Evolutionary conservation across 1,140 invertebrate genomes (phyloP).

Genomic region (Drosophila dunni): DNA sequence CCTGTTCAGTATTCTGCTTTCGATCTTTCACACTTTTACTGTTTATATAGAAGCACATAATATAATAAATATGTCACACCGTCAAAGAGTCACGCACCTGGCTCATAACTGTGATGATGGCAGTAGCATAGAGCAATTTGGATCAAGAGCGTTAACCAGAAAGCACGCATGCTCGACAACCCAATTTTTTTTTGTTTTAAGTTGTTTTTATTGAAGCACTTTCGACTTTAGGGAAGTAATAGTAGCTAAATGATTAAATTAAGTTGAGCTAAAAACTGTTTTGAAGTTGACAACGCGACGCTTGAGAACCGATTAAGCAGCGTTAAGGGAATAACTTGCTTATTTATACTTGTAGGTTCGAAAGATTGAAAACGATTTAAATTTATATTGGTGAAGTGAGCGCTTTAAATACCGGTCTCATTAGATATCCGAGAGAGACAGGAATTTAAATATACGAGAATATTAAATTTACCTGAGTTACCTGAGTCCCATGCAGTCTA

Average conservation of each 20-base stretch:
- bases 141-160: slow-evolving; percentile 59
- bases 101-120: slow-evolving; percentile 72
- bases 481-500: slow-evolving; percentile 2
- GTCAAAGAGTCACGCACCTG: slow-evolving; percentile 69
- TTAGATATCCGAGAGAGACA: slow-evolving; percentile 1
- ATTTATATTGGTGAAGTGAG: neutral
- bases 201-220: slow-evolving; percentile 43
- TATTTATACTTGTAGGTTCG: slow-evolving; percentile 56
- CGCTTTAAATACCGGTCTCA: slow-evolving; percentile 37
- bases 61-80: slow-evolving; percentile 32
- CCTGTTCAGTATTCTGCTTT: slow-evolving; percentile 36
- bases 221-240: slow-evolving; percentile 40
- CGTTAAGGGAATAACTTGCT: slow-evolving; percentile 27
- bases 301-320: slow-evolving; percentile 58
- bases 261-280: slow-evolving; percentile 2
- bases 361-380: neutral
- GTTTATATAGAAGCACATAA: neutral
- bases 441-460: slow-evolving; percentile 6
- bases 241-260: neutral
- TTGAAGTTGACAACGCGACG: slow-evolving; percentile 15
- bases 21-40: slow-evolving; percentile 40
- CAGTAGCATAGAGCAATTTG: slow-evolving; percentile 57
- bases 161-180: slow-evolving; percentile 53
- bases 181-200: slow-evolving; percentile 28
- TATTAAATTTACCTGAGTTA: neutral